These are phyloP conservation scores for Alosa alosa DNA, from an alignment of 2,113 vertebrate genomes.

Conservation along the genomic window DNA sequence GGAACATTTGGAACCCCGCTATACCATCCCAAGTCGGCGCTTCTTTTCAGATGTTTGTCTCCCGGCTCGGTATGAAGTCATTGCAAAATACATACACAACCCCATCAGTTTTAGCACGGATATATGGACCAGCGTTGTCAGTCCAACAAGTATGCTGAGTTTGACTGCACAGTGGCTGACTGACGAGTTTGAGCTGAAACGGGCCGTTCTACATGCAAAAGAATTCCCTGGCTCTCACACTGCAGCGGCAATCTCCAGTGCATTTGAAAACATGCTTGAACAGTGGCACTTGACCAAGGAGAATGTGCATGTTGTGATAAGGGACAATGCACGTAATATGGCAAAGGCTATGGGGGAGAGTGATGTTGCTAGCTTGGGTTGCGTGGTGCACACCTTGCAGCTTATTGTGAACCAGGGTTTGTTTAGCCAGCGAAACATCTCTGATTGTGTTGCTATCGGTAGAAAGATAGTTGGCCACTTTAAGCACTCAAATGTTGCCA, in stretches of 20 bases:
- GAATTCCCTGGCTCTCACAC: slow-evolving; percentile 13
- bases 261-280: slow-evolving; percentile 8
- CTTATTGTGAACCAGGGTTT: slow-evolving; percentile 5
- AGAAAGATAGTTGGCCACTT: slow-evolving; percentile 23
- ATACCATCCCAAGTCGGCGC: not conserved
- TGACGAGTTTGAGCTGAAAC: not conserved
- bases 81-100: not conserved
- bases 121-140: slow-evolving; percentile 16
- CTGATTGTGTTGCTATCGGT: not conserved
- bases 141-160: not conserved
- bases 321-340: slow-evolving; percentile 20
- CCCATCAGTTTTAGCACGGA: slow-evolving; percentile 29
- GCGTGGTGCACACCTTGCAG: slow-evolving; percentile 20
- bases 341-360: slow-evolving; percentile 4
- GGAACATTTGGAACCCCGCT: slow-evolving; percentile 22
- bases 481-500: not conserved
- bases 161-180: not conserved
- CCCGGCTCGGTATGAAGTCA: not conserved
- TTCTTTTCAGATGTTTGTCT: slow-evolving; percentile 22
- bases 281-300: not conserved
- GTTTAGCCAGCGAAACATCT: slow-evolving; percentile 27
- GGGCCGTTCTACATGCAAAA: not conserved
- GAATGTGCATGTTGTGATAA: slow-evolving; percentile 10
- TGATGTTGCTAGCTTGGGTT: slow-evolving; percentile 14
- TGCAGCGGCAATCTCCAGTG: not conserved